Evolutionary conservation across 2,888 invertebrate species (phyloP).

Genomic region (Harpalus rubripes): DNA sequence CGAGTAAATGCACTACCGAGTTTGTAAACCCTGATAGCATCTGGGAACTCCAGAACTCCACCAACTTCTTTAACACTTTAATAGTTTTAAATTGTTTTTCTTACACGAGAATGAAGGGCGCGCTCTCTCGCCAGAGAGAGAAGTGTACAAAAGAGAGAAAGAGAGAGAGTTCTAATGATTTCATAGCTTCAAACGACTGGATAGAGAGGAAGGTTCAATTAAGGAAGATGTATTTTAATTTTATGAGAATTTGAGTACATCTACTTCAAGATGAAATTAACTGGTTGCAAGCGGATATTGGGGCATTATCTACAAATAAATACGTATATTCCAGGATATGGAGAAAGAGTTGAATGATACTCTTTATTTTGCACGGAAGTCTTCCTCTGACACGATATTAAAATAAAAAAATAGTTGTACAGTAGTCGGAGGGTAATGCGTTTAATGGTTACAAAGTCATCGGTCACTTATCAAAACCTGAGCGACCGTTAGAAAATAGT

Average conservation of each 20-base stretch:
- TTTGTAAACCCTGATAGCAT: slow-evolving; percentile 42
- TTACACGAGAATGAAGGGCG: slow-evolving; percentile 47
- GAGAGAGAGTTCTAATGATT: slow-evolving; percentile 51
- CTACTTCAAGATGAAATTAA: neutral
- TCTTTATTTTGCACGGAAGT: too few species aligned
- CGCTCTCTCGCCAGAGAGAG: slow-evolving; percentile 16
- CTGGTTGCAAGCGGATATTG: too few species aligned
- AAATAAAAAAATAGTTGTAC: too few species aligned
- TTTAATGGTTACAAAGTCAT: too few species aligned
- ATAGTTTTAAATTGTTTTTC: slow-evolving; percentile 70
- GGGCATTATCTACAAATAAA: too few species aligned
- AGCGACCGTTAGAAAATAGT: too few species aligned
- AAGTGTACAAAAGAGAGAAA: neutral
- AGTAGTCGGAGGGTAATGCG: too few species aligned
- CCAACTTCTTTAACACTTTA: slow-evolving; percentile 68
- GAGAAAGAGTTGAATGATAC: too few species aligned
- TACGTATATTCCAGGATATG: too few species aligned
- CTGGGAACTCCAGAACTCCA: neutral
- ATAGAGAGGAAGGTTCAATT: slow-evolving; percentile 3
- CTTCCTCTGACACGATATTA: too few species aligned
- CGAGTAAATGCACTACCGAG: slow-evolving; percentile 23
- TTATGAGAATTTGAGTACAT: slow-evolving; percentile 28
- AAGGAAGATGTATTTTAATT: slow-evolving; percentile 33
- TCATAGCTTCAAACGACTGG: slow-evolving; percentile 48
- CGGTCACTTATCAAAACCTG: too few species aligned